A percentile compares a stretch with the other conserved stretches of the same genome.
These are phyloP conservation scores for Ochropleura plecta DNA, from an alignment of 2,888 invertebrate genomes.

Conservation along the genomic window DNA sequence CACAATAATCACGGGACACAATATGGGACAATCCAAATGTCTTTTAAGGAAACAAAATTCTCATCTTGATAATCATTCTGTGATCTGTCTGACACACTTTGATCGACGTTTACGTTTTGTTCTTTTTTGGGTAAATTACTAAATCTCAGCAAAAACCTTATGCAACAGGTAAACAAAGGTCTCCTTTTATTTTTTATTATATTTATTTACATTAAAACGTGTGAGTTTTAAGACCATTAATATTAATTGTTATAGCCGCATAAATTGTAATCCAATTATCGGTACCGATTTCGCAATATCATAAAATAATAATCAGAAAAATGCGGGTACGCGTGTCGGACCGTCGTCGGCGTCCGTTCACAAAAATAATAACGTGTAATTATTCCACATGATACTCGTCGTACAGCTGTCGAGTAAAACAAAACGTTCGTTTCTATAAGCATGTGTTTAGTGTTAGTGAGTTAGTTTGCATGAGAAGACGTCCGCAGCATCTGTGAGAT, in stretches of 20 bases:
- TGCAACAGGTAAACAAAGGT: constrained; percentile 21
- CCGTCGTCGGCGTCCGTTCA: constrained; percentile 9
- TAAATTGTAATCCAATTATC: constrained; percentile 47
- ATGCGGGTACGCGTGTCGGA: constrained; percentile 28
- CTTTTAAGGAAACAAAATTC: constrained; percentile 59
- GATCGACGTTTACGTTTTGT: constrained; percentile 20
- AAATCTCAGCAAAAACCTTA: background rate
- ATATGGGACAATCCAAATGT: constrained; percentile 56
- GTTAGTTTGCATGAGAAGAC: constrained; percentile 68
- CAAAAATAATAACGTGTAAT: constrained; percentile 50
- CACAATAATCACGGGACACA: constrained; percentile 69
- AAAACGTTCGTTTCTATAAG: constrained; percentile 48
- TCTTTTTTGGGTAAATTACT: background rate
- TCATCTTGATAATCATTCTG: constrained; percentile 38
- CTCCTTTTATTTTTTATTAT: constrained; percentile 12
- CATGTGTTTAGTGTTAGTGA: constrained; percentile 67
- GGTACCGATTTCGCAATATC: constrained; percentile 40
- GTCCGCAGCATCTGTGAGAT: constrained; percentile 60
- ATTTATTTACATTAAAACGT: constrained; percentile 31
- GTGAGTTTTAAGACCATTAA: constrained; percentile 44
- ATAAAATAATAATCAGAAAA: constrained; percentile 36
- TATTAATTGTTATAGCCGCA: constrained; percentile 43
- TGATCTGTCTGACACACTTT: constrained; percentile 27
- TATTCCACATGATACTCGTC: constrained; percentile 51
- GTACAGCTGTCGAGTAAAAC: constrained; percentile 58